Percentiles rank a stretch among this genome's conserved stretches.
Evolutionary conservation across 2,888 invertebrate genomes (phyloP).

Genomic region (Drosophila helvetica): DNA sequence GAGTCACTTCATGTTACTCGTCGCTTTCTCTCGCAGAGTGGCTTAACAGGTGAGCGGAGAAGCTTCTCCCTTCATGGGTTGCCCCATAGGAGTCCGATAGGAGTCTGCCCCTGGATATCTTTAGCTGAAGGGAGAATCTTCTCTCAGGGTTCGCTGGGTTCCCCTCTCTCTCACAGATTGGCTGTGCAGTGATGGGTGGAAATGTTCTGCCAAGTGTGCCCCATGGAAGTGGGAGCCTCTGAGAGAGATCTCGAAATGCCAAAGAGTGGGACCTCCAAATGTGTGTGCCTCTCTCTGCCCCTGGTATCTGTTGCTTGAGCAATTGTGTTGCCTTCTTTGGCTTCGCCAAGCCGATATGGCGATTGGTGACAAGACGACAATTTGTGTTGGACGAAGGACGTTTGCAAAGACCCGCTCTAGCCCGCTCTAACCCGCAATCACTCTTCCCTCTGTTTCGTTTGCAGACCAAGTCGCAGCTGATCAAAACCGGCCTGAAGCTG

Average conservation of each 20-base stretch:
- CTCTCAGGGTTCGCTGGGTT: no score
- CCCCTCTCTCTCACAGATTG: no score
- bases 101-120: no score
- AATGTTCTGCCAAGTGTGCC: not conserved
- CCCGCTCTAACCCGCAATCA: constrained; percentile 12
- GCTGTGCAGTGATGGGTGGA: not conserved
- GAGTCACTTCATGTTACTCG: no score
- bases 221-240: not conserved
- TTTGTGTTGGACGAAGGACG: constrained; percentile 61
- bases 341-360: constrained; percentile 67
- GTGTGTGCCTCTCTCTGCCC: not conserved
- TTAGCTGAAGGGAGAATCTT: no score
- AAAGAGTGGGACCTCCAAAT: constrained; percentile 1
- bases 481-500: constrained; percentile 95
- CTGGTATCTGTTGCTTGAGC: constrained; percentile 7
- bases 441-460: constrained; percentile 4
- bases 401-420: constrained; percentile 22
- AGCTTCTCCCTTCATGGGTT: no score
- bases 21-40: no score
- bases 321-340: constrained; percentile 41
- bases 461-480: constrained; percentile 94
- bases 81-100: no score
- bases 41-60: no score
- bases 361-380: constrained; percentile 81
- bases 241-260: constrained; percentile 30